Evolutionary conservation across 1,140 invertebrate species (phyloP), one percentile per base, ranked within the genome.

Genomic region (Eueides isabella): DNA sequence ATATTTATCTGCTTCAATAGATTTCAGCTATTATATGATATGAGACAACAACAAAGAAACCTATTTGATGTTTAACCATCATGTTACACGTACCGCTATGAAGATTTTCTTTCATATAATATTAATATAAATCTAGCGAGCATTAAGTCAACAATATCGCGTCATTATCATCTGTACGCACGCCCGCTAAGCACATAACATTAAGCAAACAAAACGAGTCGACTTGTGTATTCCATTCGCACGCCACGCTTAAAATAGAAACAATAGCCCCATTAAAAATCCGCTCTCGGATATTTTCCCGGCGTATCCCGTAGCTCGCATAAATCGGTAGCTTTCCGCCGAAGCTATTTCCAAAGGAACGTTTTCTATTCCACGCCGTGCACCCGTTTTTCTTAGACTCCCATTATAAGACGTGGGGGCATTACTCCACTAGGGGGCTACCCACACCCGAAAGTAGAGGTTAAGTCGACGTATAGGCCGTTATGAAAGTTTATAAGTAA

Each of bases 401-500:
- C 90, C 86, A 88, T 92, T 91, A 92, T 90, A 91, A 90, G 87
- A 75, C 80, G 84, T 78, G 82, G 83, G 81, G 77, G 81, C 77
- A 78, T 74, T 73, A 68, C 70, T 76, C 81, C 80, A 77, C 75
- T 70, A 41, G 67, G 72, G 77, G 80, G 78, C 41, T 68, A 69
- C 79, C 78, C 77, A 78, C 76, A 76, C 85, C 88, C 86, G 79
- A 90, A 91, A 90, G 88, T 90, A 90, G 88, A 90, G 90, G 89
- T 90, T 92, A 90, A 92, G 86, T 88, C 91, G 91, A 93, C 91
- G 90, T 93, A 93, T 93, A 91, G 91, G 88, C 89, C 90, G 85
- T 93, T 93, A 88, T 90, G 86, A 92, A 93, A 93, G 89, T 93
- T 92, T 93, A 93, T 92, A 93, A 93, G 91, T 90, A 88, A 88